These are phyloP conservation scores for Anhinga anhinga DNA, from an alignment of 2,113 vertebrate species.

Conservation along the genomic window DNA sequence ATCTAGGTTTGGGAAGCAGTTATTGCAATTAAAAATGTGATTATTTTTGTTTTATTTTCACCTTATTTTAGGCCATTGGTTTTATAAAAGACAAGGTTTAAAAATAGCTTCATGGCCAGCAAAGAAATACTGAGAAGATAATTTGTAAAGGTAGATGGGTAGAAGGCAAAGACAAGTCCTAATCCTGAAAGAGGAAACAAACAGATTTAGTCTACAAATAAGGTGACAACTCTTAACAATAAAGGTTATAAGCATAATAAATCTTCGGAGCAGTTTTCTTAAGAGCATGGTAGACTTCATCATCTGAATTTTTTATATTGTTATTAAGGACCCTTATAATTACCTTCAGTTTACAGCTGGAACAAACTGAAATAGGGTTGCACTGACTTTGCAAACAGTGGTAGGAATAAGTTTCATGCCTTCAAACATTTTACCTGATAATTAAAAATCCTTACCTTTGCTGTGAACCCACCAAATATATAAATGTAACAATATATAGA, in stretches of 20 bases:
- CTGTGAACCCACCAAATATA: not conserved
- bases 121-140: not conserved
- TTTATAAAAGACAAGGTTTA: not conserved
- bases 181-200: not conserved
- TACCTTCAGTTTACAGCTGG: not conserved
- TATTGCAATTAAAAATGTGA: constrained; percentile 1
- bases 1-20: not conserved
- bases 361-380: not conserved
- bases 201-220: not conserved
- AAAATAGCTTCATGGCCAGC: not conserved
- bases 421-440: not conserved
- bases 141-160: not conserved
- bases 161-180: not conserved
- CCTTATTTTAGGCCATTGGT: not conserved
- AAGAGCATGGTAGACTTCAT: not conserved
- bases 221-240: not conserved
- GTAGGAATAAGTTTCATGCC: not conserved
- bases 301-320: not conserved
- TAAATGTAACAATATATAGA: not conserved
- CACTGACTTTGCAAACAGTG: not conserved
- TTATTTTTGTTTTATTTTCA: constrained; percentile 1
- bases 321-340: not conserved
- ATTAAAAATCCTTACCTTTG: not conserved
- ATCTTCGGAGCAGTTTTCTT: not conserved
- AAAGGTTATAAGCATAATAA: not conserved